Evolutionary conservation across 2,113 vertebrate species (phyloP).

Genomic region (Pycnonotus jocosus): DNA sequence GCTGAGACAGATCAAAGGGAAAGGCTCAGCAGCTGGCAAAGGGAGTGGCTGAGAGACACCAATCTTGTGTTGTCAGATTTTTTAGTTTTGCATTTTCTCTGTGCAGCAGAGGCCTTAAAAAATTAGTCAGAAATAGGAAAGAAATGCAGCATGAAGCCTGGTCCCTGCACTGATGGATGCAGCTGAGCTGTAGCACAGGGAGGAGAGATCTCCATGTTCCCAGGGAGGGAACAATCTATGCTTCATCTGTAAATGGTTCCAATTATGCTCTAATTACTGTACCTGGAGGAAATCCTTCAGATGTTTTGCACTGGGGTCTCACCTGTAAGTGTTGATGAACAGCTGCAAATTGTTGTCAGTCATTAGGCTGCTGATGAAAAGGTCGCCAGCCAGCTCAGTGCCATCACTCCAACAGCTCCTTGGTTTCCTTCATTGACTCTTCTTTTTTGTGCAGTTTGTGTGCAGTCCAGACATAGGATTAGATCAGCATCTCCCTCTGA

Average conservation of each 20-base stretch:
- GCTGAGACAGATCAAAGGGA: neutral
- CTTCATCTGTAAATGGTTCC: neutral
- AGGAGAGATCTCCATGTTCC: neutral
- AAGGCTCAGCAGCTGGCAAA: neutral
- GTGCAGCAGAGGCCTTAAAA: neutral
- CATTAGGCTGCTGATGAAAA: neutral
- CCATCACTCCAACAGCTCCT: neutral
- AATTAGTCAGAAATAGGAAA: neutral
- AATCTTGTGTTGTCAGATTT: neutral
- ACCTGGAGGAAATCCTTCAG: conserved; percentile 22
- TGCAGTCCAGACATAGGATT: neutral
- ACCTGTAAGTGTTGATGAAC: neutral
- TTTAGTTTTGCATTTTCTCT: neutral
- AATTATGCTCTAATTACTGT: conserved; percentile 27
- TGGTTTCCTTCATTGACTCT: neutral
- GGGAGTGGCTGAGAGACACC: neutral
- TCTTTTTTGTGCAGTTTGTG: neutral
- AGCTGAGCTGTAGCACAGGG: neutral
- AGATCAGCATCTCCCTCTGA: neutral
- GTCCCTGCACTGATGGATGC: neutral
- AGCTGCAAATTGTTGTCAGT: neutral
- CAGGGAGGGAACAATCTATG: neutral
- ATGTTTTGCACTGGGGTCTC: neutral
- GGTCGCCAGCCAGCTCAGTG: neutral
- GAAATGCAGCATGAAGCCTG: neutral